Evolutionary conservation across 2,888 invertebrate species (phyloP).

Genomic region (Frankliniella fusca): DNA sequence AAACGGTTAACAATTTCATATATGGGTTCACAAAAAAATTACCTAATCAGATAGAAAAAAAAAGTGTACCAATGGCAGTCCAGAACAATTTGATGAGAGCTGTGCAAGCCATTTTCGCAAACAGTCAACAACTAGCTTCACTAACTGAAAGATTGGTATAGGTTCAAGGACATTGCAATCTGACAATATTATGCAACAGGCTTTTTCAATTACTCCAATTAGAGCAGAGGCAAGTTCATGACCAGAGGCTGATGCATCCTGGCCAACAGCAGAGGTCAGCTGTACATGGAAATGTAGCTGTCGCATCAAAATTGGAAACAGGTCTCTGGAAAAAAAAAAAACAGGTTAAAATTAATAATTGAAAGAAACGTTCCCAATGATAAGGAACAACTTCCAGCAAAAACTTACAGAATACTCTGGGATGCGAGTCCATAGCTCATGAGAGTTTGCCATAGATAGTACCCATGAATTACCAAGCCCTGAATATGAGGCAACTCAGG

Average conservation of each 20-base stretch:
- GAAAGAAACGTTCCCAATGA: not conserved
- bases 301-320: conserved; percentile 56
- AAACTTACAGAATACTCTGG: conserved; percentile 48
- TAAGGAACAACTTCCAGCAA: not conserved
- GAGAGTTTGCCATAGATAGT: conserved; percentile 56
- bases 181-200: not conserved
- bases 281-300: conserved; percentile 58
- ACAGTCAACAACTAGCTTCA: conserved; percentile 36
- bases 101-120: conserved; percentile 43
- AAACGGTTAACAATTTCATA: not conserved
- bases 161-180: not conserved
- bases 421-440: conserved; percentile 53
- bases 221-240: conserved; percentile 58
- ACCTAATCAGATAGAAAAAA: not conserved
- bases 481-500: conserved; percentile 37
- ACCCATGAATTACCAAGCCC: conserved; percentile 49
- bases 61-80: not conserved
- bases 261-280: conserved; percentile 51
- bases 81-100: conserved; percentile 27
- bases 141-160: not conserved
- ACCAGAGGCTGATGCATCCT: conserved; percentile 50
- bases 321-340: conserved; percentile 43
- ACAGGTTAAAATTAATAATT: conserved; percentile 11
- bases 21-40: not conserved
- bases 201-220: conserved; percentile 12